Evolutionary conservation across 2,113 vertebrate species (phyloP), one percentile per base, ranked within the genome.

Genomic region (Agapornis roseicollis): DNA sequence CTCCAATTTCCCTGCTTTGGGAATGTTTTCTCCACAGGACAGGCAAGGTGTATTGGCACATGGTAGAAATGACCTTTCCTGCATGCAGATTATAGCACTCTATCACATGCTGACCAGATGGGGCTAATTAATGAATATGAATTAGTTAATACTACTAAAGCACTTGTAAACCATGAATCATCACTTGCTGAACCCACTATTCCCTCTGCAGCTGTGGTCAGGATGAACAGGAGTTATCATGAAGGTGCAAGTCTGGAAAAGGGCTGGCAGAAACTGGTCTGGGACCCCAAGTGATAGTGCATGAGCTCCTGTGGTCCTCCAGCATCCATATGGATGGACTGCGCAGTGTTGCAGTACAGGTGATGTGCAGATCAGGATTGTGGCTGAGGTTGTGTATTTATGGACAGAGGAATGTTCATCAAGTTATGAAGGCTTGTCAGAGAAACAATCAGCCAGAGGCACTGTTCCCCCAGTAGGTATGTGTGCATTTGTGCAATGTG

Each of bases 391-490:
- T 11, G 47, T 22, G 58, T 33, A 31, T 11, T 29, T 35, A 2
- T 25, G 41, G 46, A 27, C 58, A 73, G 55, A 31, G 35, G 33
- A 28, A 33, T 3, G 13, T 23, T 28, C 56, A 17, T 9, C 22
- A 15, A 11, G 27, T 27, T n/a, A 47, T 27, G 64, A 27, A 47
- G 22, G 22, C 10, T 31, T 64, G 56, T 29, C 37, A 20, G n/a
- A 17, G 44, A 17, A 42, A 33, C 16, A 5, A 3, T 13, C 37
- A 6, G 52, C 33, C 11, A 33, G 44, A 35, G 53, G 24, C 6
- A 13, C n/a, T 3, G 42, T 27, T 42, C 6, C 5, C 28, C 5
- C 5, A 13, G 0, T 3, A 33, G 2, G 5, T 11, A 9, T 6
- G 14, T 3, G 68, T 17, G 46, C 33, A 8, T 2, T 17, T 0